Evolutionary conservation across 2,113 vertebrate species (phyloP), one percentile per base, ranked within the genome.

Genomic region (Ondatra zibethicus): DNA sequence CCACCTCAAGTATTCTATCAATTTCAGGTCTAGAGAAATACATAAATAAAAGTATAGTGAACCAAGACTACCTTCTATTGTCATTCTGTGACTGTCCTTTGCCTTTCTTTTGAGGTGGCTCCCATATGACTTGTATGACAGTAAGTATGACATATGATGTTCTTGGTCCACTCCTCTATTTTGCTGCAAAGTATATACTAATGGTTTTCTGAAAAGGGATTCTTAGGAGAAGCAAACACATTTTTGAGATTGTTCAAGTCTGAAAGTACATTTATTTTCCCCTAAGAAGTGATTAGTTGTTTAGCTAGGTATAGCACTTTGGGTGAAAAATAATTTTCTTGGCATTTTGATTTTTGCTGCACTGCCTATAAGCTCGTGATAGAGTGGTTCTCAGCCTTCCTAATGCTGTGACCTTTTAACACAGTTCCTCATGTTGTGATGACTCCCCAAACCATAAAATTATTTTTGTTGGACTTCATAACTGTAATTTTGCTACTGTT

Each of bases 171-270:
- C 3, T 72, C 6, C 16, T 92, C 52, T 70, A 88, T 82, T 95
- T 92, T n/a, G 10, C 5, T 93, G 29, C 33, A 81, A 95, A n/a
- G 85, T 81, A 50, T 77, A 27, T 7, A n/a, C 23, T 84, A 75
- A 21, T 90, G 78, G 92, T 91, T 93, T 95, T 91, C 16, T 81
- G 36, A 29, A 87, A 92, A 66, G 45, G 25, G 45, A 0, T 80
- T 16, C 16, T 76, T 39, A 5, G 7, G 7, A 27, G 72, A 11
- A 86, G 27, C 58, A 7, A 23, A 89, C 45, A 70, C 13, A 31
- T 86, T 93, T 85, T 47, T n/a, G 17, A 93, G 5, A 90, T 72
- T 78, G 96, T 96, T 91, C 31, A 95, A 91, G 87, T 88, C 76
- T 70, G 50, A 89, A 91, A 91, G 52, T 93, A 5, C 65, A 42